Evolutionary conservation across 2,113 vertebrate genomes (phyloP), one percentile per base, ranked within the genome.

Genomic region (Colaptes auratus): DNA sequence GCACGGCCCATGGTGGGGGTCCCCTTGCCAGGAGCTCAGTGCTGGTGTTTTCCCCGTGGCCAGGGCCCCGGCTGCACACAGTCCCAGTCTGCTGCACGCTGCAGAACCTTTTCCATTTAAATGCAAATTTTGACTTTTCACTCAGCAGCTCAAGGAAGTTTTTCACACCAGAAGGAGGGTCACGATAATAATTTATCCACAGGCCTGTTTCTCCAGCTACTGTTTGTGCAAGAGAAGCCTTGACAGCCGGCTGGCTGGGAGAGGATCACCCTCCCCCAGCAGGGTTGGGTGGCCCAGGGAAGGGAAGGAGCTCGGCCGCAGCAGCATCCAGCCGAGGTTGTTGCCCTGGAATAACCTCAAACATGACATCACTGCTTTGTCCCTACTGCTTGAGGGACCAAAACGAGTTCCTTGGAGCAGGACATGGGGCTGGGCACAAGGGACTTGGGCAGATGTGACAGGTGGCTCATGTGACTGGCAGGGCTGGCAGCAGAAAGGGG

Each of bases 121-220:
- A 98, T 98, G 98, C 97, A 98, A 98, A 98, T 98, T 97, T 97
- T 97, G 98, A 98, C 98, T 98, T 98, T 98, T 98, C 94, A 58
- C 96, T 97, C 96, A 80, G 96, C 95, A 93, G 97, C 96, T 73
- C 28, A 81, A 77, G 95, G 95, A 97, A 97, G 96, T 98, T 98
- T 98, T 89, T 96, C 97, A 91, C 92, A 65, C 95, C 28, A 5
- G 90, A 95, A 73, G 63, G 95, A 97, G 97, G 97, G 97, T 98
- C 97, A 96, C 13, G 8, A 97, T 96, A 97, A 98, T 97, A 98
- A 98, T 98, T 98, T 98, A 98, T 97, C 97, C 97, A 96, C 92
- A 30, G 94, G 94, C 94, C 93, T 91, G 48, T 73, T 95, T 77
- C 96, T 86, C 60, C 97, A 95, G 94, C 95, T 92, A 95, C 91